Base-by-base conservation (phyloP, 2,888 invertebrate species). In the Cecidostiba fungosa region DNA sequence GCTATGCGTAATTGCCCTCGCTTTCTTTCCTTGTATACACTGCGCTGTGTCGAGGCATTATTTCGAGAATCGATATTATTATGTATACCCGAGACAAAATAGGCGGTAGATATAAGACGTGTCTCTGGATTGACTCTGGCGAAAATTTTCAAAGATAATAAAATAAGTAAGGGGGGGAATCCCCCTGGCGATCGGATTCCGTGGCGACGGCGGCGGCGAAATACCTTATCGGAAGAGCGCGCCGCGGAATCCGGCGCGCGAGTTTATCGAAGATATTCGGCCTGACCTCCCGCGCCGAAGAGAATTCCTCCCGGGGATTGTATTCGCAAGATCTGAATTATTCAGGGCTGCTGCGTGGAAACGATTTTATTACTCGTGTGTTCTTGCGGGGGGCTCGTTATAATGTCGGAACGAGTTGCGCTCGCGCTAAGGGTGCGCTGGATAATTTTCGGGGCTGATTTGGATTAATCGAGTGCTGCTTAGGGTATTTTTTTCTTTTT, bases 231-330 rank as follows among this genome's bases (percentile, higher is more conserved):
- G 66, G 23, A 19, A 8, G 32, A 32, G 23, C n/a, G 23, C n/a
- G 50, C 32, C 29, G 74, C 74, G 74, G 77, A 29, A 59, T 59
- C 43, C 72, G 50, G 29, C 23, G 36, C 59, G 77, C 77, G 29
- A 78, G 78, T 78, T 78, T 78, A 78, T 78, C 78, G 69, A 69
- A 66, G 78, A 78, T 78, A 78, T 78, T 66, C 77, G n/a, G 36
- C 72, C n/a, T 43, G 43, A 39, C 72, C 39, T 72, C 43, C 39
- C 32, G n/a, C 39, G 10, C 6, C 23, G 8, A 39, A 23, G 43
- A 59, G 36, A 8, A 77, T 54, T 50, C 54, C 54, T 43, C 43
- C 26, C 47, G 73, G 73, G 73, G 59, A 36, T 39, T 54, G 77
- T 43, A 43, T 50, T 29, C 26, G 54, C 50, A 29, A 26, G 54